phyloP scores from a whole-genome alignment of 2,888 invertebrate genomes.

The Alitta virens region DNA sequence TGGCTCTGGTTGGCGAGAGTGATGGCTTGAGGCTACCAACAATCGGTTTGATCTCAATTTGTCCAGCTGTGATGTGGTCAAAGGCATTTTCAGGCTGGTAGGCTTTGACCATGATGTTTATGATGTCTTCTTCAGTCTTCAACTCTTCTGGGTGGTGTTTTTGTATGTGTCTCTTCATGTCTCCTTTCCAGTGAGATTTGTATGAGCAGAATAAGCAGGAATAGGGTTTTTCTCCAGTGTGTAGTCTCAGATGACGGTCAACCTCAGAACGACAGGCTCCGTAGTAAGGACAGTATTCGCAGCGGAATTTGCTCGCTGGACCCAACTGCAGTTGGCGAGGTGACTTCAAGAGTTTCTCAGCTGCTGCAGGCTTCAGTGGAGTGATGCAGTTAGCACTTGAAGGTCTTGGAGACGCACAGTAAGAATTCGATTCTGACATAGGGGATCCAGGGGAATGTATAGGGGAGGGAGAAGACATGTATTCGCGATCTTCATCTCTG shows the following conservation, averaged over 20 bases:
- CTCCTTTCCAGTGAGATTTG: conserved; percentile 60
- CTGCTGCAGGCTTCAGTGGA: not conserved
- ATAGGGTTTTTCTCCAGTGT: conserved; percentile 58
- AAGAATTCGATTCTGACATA: not conserved
- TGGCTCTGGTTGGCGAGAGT: not conserved
- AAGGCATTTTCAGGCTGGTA: conserved; percentile 9
- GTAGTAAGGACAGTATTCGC: conserved; percentile 64
- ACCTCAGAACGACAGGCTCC: conserved; percentile 59
- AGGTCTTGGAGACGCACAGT: not conserved
- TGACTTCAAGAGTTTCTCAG: not conserved
- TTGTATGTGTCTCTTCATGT: conserved; percentile 59
- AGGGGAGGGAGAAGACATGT: not conserved
- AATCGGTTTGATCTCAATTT: not conserved
- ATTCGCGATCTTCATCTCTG: not conserved
- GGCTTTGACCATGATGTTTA: conserved; percentile 9
- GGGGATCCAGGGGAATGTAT: not conserved
- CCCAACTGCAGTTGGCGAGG: conserved; percentile 34
- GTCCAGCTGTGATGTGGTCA: not conserved
- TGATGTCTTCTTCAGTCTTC: conserved; percentile 3
- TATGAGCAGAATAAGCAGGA: conserved; percentile 58
- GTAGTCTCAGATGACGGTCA: conserved; percentile 58
- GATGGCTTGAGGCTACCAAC: not conserved
- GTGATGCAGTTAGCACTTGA: not conserved
- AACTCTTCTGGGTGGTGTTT: conserved; percentile 55
- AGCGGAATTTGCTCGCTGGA: conserved; percentile 62